These are phyloP conservation scores for Thoracochromis brauschi DNA, from an alignment of 2,113 vertebrate genomes.

Conservation along the genomic window DNA sequence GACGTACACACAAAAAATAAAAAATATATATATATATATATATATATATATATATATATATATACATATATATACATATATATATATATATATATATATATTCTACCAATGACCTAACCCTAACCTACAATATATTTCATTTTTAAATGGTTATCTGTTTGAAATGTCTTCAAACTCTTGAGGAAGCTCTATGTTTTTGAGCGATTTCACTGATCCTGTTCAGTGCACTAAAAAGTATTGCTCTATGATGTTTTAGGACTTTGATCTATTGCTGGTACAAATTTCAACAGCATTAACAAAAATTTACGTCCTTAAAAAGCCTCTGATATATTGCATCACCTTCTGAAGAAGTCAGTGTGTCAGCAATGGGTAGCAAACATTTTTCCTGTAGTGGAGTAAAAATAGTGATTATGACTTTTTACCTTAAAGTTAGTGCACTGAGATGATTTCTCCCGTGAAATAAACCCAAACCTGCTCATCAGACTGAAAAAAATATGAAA, in stretches of 20 bases:
- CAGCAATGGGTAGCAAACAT: neutral
- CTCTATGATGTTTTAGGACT: neutral
- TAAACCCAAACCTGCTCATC: neutral
- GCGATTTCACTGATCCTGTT: neutral
- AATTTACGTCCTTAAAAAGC: neutral
- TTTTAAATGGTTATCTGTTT: neutral
- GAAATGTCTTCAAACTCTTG: neutral
- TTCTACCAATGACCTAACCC: neutral
- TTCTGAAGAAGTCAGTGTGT: neutral
- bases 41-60: too few relatives aligned
- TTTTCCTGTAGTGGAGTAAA: neutral
- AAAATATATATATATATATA: too few relatives aligned
- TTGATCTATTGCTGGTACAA: neutral
- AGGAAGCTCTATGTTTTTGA: neutral
- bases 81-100: neutral
- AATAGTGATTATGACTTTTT: neutral
- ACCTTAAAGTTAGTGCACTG: neutral
- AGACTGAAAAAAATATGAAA: neutral
- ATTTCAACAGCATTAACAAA: neutral
- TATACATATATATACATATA: neutral
- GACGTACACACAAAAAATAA: too few relatives aligned
- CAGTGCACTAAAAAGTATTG: neutral
- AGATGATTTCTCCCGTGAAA: neutral
- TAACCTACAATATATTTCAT: neutral
- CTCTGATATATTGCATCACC: neutral